Base-by-base conservation (phyloP, 2,797 vertebrate species). In the Chloroceryle amazona region DNA sequence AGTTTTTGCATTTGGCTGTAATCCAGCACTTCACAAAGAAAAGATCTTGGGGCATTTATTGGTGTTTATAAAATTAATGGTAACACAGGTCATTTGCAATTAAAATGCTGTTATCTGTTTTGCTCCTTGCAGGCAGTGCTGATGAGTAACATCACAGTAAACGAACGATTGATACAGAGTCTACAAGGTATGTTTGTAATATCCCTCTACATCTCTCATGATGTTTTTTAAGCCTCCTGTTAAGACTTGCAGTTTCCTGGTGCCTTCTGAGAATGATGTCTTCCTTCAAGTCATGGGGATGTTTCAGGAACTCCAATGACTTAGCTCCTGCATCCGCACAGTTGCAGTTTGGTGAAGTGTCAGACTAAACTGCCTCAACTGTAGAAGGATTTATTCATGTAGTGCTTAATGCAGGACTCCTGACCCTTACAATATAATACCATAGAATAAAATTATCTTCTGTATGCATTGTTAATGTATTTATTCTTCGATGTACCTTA, bases 111-210 rank as follows among this genome's bases (percentile, higher is more conserved):
- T 4, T 49, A 39, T 63, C 28, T n/a, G 13, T 62, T 97, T 26
- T 87, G 20, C 58, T 94, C n/a, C 57, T 93, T 92, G n/a, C 89
- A 98, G 98, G 97, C 97, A 2, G 16, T 61, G 46, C 91, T 98
- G 37, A 81, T 98, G 87, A 97, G 74, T 91, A 98, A 98, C 26
- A 97, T 98, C 88, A 98, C 98, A 74, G 29, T 85, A 33, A 89
- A 97, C 7, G 98, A 98, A 66, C 93, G 12, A 81, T 13, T 98
- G 75, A 97, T 98, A 91, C 93, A 97, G 61, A 96, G 61, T 61
- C 93, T 98, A 19, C 97, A 97, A 97, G 98, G 98, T 98, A 96
- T 13, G 60, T 84, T 84, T 4, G 5, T 60, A 51, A 84, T 62
- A 58, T 25, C 12, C 3, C 7, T 42, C 18, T 35, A 13, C 22